phyloP scores from a whole-genome alignment of 2,113 vertebrate genomes.

The Xenopus borealis region DNA sequence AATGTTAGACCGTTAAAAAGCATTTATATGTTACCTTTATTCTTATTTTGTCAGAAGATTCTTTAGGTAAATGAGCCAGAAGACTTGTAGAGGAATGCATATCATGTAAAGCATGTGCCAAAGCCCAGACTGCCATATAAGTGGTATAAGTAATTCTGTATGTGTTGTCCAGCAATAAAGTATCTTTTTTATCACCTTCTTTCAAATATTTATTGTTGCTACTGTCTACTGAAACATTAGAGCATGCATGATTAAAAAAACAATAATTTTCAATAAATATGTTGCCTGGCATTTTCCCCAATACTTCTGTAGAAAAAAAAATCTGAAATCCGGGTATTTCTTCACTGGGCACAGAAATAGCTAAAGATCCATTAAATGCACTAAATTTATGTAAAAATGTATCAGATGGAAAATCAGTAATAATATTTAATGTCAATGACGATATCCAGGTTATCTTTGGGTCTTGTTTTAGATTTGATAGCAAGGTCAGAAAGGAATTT shows the following conservation, averaged over 20 bases:
- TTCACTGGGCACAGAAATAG: neutral
- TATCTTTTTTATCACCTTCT: neutral
- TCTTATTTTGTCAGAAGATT: too few species aligned
- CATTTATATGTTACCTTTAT: too few species aligned
- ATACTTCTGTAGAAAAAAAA: neutral
- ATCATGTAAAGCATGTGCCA: constrained; percentile 6
- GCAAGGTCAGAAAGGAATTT: neutral
- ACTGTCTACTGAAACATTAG: too few species aligned
- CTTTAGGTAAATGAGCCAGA: too few species aligned
- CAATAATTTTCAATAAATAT: neutral
- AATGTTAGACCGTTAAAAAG: too few species aligned
- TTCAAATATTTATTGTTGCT: neutral
- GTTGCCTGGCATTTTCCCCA: neutral
- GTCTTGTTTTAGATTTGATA: too few species aligned
- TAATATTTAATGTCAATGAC: neutral
- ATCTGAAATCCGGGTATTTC: neutral
- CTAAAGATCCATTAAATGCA: constrained; percentile 3
- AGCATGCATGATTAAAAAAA: neutral
- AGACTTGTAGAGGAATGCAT: too few species aligned
- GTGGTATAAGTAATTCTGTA: neutral
- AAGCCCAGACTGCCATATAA: neutral
- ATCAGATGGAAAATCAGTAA: neutral
- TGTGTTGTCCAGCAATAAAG: neutral
- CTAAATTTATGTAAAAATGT: neutral
- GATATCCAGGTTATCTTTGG: neutral